Percentiles rank a stretch among this genome's conserved stretches.
These are phyloP conservation scores for Chinchilla lanigera DNA, from an alignment of 2,113 vertebrate species.

Conservation along the genomic window DNA sequence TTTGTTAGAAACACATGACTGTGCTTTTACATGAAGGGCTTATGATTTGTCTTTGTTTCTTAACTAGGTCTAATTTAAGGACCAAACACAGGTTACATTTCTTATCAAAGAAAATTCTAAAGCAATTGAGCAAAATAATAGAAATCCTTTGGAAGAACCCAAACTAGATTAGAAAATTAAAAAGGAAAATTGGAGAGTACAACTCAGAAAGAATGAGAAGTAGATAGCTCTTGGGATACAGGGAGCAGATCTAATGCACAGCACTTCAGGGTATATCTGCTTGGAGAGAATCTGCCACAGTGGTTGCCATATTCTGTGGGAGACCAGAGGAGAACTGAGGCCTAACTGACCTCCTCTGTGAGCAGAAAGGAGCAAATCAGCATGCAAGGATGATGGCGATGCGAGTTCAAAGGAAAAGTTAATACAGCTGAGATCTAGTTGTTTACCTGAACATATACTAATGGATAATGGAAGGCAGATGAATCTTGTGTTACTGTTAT, in stretches of 20 bases:
- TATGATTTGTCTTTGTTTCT: slow-evolving; percentile 7
- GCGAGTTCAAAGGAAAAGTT: neutral
- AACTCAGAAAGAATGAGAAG: neutral
- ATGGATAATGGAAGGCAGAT: neutral
- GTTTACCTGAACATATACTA: neutral
- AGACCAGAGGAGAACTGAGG: neutral
- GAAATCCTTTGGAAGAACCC: neutral
- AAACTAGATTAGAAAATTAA: slow-evolving; percentile 26
- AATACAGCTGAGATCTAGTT: neutral
- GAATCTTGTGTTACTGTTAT: neutral
- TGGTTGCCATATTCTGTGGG: neutral
- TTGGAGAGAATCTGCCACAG: neutral
- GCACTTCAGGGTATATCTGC: neutral
- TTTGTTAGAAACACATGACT: slow-evolving; percentile 20
- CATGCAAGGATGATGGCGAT: neutral
- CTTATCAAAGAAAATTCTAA: neutral
- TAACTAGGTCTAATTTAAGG: neutral
- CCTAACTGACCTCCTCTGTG: neutral
- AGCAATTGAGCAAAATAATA: neutral
- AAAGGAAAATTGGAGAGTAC: neutral
- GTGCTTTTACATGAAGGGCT: neutral
- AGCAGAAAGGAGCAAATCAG: neutral
- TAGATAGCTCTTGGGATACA: neutral
- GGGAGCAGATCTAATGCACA: neutral
- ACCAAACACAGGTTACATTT: neutral